phyloP scores from a whole-genome alignment of 2,888 invertebrate species.

The Brachylomia viminalis region DNA sequence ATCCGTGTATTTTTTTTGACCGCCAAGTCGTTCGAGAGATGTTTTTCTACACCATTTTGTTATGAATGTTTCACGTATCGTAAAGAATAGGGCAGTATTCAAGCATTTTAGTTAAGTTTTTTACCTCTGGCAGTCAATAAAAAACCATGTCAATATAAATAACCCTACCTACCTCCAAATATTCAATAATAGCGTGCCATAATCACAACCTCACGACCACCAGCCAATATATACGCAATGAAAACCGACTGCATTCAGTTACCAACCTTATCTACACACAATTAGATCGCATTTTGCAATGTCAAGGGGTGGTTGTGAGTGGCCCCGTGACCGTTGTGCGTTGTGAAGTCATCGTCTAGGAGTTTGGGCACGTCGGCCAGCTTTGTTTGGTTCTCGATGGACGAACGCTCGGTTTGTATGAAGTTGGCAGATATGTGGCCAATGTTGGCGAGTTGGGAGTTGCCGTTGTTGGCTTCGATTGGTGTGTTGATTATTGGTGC shows the following conservation, averaged over 20 bases:
- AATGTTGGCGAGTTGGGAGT: slow-evolving; percentile 70
- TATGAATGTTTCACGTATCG: not conserved
- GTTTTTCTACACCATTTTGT: not conserved
- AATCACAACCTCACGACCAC: slow-evolving; percentile 62
- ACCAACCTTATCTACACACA: slow-evolving; percentile 66
- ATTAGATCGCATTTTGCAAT: slow-evolving; percentile 86
- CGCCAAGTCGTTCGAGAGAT: not conserved
- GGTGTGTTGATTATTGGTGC: slow-evolving; percentile 69
- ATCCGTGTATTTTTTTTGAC: slow-evolving; percentile 42
- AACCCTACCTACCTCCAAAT: slow-evolving; percentile 50
- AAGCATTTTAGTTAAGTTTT: slow-evolving; percentile 1
- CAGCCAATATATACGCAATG: slow-evolving; percentile 84
- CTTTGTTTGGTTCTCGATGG: slow-evolving; percentile 75
- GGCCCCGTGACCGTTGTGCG: slow-evolving; percentile 85
- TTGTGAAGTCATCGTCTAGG: slow-evolving; percentile 83
- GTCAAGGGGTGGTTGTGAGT: slow-evolving; percentile 83
- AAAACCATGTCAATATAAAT: slow-evolving; percentile 46
- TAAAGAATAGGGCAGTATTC: not conserved
- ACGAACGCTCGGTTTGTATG: slow-evolving; percentile 82
- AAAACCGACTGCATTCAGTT: slow-evolving; percentile 72
- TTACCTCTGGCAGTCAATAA: slow-evolving; percentile 24
- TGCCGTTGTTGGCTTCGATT: slow-evolving; percentile 80
- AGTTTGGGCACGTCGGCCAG: slow-evolving; percentile 73
- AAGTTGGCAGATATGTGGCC: slow-evolving; percentile 84
- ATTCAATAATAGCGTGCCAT: slow-evolving; percentile 59